phyloP scores from a whole-genome alignment of 2,113 vertebrate species.

The Myiozetetes cayanensis region DNA sequence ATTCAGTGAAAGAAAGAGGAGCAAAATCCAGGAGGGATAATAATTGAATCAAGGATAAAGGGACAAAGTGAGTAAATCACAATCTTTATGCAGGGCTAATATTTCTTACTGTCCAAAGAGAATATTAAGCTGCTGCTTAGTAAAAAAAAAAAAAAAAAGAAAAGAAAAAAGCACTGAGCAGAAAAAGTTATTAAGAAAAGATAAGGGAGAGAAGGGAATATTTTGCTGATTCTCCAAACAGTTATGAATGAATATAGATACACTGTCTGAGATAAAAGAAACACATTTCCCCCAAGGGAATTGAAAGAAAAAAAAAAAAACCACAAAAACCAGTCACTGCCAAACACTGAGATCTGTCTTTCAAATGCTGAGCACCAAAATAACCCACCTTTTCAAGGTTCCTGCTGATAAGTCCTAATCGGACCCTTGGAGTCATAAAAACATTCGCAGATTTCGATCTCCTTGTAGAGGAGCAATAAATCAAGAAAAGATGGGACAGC shows the following conservation, averaged over 20 bases:
- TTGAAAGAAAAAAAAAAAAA: not conserved
- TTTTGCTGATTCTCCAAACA: constrained; percentile 56
- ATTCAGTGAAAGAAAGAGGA: not conserved
- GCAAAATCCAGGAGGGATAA: not conserved
- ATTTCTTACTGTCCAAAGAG: constrained; percentile 47
- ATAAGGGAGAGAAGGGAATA: constrained; percentile 45
- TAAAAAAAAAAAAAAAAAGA: not conserved
- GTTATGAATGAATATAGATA: constrained; percentile 59
- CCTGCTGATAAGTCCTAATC: constrained; percentile 52
- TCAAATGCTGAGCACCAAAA: not conserved
- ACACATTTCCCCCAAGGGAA: constrained; percentile 32
- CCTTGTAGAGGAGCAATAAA: constrained; percentile 40
- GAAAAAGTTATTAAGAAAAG: constrained; percentile 48
- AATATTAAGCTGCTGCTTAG: constrained; percentile 36
- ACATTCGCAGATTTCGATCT: constrained; percentile 51
- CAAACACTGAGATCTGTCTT: constrained; percentile 11
- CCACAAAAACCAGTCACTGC: not conserved
- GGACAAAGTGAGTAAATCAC: constrained; percentile 27
- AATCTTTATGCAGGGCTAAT: constrained; percentile 43
- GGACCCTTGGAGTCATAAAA: constrained; percentile 18
- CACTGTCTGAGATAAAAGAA: constrained; percentile 42
- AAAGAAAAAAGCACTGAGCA: not conserved
- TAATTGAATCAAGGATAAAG: constrained; percentile 49
- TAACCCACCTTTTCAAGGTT: constrained; percentile 39
- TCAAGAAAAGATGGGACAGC: constrained; percentile 32